These are phyloP conservation scores for Drosophila mercatorum DNA, from an alignment of 2,888 invertebrate species.

Conservation along the genomic window DNA sequence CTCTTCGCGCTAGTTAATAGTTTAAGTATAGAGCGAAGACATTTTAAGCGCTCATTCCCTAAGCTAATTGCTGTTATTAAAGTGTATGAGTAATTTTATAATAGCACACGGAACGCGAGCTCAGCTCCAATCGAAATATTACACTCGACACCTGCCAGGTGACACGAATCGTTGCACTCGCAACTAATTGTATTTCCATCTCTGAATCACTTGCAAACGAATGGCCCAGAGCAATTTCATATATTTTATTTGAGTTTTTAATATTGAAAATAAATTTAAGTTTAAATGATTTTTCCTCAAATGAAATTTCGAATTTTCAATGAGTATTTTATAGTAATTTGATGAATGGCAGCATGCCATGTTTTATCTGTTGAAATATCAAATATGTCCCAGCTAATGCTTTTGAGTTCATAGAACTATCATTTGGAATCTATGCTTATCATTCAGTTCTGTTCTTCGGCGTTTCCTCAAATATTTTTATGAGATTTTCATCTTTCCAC, in stretches of 20 bases:
- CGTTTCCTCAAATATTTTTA: not conserved
- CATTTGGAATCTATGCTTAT: not conserved
- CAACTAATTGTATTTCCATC: slow-evolving; percentile 7
- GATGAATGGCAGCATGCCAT: not conserved
- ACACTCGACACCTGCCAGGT: slow-evolving; percentile 18
- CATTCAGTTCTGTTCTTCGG: not conserved
- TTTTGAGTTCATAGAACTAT: not conserved
- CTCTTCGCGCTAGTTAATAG: slow-evolving; percentile 6
- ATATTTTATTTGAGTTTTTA: not conserved
- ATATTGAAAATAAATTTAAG: not conserved
- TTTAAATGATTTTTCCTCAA: not conserved
- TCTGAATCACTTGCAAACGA: not conserved
- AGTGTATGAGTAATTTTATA: slow-evolving; percentile 40
- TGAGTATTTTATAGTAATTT: not conserved
- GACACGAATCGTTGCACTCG: slow-evolving; percentile 4
- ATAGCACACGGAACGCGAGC: slow-evolving; percentile 22
- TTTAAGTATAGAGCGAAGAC: slow-evolving; percentile 27
- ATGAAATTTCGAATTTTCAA: not conserved
- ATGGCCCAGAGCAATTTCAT: not conserved
- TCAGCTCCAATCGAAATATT: slow-evolving; percentile 2
- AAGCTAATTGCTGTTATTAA: slow-evolving; percentile 48
- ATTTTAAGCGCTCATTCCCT: slow-evolving; percentile 40
- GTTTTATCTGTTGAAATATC: too few relatives aligned
- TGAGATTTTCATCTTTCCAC: not conserved
- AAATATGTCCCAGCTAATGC: too few relatives aligned